Conservation (phyloP, 2,797 vertebrate species). For the Bradypus variegatus region DNA sequence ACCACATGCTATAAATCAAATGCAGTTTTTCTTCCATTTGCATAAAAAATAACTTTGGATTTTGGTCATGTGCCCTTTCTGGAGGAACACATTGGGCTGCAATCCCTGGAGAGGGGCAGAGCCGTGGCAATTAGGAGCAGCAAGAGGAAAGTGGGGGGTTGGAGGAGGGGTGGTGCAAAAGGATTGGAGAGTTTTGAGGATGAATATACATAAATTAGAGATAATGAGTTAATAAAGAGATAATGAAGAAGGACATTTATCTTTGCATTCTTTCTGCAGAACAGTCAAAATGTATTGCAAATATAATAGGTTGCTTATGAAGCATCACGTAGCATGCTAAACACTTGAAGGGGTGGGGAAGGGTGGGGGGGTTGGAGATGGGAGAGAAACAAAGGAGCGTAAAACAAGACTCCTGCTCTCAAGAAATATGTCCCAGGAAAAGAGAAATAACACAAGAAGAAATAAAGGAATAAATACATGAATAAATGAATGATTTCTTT, state of each 20-base stretch:
- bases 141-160: neutral
- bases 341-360: neutral
- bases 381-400: no score
- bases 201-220: neutral
- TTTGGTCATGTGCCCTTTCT: constrained; percentile 10
- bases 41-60: constrained; percentile 14
- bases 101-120: no score
- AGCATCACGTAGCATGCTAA: no score
- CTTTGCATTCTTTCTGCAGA: neutral
- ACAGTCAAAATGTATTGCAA: neutral
- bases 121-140: no score
- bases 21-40: constrained; percentile 54
- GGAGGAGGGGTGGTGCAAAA: neutral
- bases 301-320: neutral
- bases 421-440: neutral
- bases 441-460: neutral
- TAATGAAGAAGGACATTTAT: no score
- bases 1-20: constrained; percentile 65
- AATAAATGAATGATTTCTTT: neutral
- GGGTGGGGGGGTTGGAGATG: neutral
- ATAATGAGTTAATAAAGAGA: no score
- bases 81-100: constrained; percentile 23
- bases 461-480: neutral
- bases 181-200: neutral
- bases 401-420: neutral